phyloP scores from a whole-genome alignment of 2,888 invertebrate genomes.

The Papilio gigon region DNA sequence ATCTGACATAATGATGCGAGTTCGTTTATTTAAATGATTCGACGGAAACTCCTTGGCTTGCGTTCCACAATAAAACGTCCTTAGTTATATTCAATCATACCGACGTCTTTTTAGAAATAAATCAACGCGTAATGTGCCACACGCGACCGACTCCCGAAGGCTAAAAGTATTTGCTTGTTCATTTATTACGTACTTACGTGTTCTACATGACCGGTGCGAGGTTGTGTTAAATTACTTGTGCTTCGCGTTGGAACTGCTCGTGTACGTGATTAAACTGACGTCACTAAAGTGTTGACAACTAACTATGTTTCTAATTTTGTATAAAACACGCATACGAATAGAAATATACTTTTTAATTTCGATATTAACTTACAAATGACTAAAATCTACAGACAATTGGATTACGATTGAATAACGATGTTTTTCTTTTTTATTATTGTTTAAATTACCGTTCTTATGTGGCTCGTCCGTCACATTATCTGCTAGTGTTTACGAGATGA shows the following conservation, averaged over 20 bases:
- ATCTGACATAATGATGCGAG: slow-evolving; percentile 81
- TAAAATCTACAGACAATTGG: background rate
- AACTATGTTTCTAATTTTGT: background rate
- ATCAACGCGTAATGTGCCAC: slow-evolving; percentile 61
- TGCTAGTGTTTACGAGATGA: slow-evolving; percentile 41
- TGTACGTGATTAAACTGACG: slow-evolving; percentile 1
- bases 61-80: slow-evolving; percentile 54
- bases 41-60: slow-evolving; percentile 70
- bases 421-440: slow-evolving; percentile 1
- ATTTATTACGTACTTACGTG: slow-evolving; percentile 34
- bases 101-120: slow-evolving; percentile 56
- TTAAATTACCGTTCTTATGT: background rate
- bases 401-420: background rate
- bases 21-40: slow-evolving; percentile 82
- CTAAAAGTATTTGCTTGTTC: slow-evolving; percentile 49
- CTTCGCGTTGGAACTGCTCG: background rate
- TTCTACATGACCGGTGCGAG: slow-evolving; percentile 27
- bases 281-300: background rate
- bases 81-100: slow-evolving; percentile 36
- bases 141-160: slow-evolving; percentile 52
- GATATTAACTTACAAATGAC: background rate
- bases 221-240: slow-evolving; percentile 46
- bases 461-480: background rate
- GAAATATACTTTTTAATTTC: background rate
- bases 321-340: background rate